Conservation (phyloP, 2,797 vertebrate genomes). For the Chloroceryle inda region DNA sequence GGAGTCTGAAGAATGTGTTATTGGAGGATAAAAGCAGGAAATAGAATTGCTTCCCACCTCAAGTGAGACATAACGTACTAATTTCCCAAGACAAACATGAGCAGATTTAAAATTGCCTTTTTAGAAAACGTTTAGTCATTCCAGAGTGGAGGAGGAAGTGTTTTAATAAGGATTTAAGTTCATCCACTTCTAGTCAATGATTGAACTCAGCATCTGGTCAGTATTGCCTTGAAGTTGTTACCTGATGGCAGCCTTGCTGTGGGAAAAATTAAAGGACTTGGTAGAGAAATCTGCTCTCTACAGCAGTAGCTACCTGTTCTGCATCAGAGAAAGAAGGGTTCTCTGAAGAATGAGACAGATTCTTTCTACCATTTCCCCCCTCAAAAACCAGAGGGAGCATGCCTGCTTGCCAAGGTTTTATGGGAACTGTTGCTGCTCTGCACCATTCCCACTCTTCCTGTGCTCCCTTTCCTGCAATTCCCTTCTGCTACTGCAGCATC, state of each 20-base stretch:
- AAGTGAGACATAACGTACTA: neutral
- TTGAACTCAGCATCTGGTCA: neutral
- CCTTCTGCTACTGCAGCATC: neutral
- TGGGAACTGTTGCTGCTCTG: neutral
- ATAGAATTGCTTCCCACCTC: neutral
- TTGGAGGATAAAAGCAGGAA: slow-evolving; percentile 39
- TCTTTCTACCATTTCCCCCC: neutral
- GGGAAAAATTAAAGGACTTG: neutral
- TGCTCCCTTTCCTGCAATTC: neutral
- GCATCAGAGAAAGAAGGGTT: neutral
- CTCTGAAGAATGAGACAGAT: neutral
- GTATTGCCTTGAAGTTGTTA: neutral
- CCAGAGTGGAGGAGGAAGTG: neutral
- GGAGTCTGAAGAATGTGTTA: neutral
- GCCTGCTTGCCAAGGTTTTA: neutral
- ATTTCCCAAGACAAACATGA: slow-evolving; percentile 13
- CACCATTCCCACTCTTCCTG: neutral
- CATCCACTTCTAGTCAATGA: neutral
- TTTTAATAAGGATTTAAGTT: neutral
- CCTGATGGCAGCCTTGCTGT: neutral
- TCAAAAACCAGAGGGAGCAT: neutral
- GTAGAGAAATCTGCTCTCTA: neutral
- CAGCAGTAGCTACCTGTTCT: neutral
- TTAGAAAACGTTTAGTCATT: neutral
- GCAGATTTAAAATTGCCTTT: neutral